Percentiles rank a stretch among this genome's conserved stretches.
Conservation (phyloP, 2,888 invertebrate genomes). For the Cordylochernes scorpioides region DNA sequence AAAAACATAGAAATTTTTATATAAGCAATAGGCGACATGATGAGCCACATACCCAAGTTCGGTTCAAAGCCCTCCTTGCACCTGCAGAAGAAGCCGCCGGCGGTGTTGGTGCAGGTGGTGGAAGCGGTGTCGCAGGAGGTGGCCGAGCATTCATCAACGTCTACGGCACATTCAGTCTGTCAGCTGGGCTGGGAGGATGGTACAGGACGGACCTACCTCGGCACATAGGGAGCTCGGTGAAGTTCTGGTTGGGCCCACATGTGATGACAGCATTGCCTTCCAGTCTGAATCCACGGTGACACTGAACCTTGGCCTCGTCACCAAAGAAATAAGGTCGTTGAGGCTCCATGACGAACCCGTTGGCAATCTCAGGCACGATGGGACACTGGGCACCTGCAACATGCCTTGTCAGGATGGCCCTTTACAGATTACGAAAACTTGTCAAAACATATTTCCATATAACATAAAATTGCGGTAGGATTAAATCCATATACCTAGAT, state of each 20-base stretch:
- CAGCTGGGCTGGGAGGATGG: too few relatives aligned
- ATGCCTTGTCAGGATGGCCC: too few relatives aligned
- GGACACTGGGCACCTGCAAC: slow-evolving; percentile 15
- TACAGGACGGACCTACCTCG: slow-evolving; percentile 33
- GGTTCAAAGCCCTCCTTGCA: slow-evolving; percentile 29
- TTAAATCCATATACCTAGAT: too few relatives aligned
- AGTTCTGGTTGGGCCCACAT: slow-evolving; percentile 56
- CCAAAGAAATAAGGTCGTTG: slow-evolving; percentile 40
- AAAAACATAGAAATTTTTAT: too few relatives aligned
- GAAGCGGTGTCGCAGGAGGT: slow-evolving; percentile 70
- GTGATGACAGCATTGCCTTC: slow-evolving; percentile 46
- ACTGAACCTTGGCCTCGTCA: slow-evolving; percentile 71
- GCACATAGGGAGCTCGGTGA: slow-evolving; percentile 56
- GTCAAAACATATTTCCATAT: too few relatives aligned
- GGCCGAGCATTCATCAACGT: slow-evolving; percentile 59
- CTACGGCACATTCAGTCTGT: slow-evolving; percentile 21
- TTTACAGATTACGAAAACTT: too few relatives aligned
- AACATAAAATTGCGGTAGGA: too few relatives aligned
- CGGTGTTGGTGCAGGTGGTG: slow-evolving; percentile 63
- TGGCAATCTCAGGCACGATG: slow-evolving; percentile 33
- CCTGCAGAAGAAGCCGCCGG: slow-evolving; percentile 56
- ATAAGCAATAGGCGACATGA: too few relatives aligned
- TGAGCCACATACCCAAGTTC: slow-evolving; percentile 11
- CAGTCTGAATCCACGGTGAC: slow-evolving; percentile 62
- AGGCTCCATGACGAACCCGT: slow-evolving; percentile 55